Percentiles rank a stretch among this genome's conserved stretches.
Conservation (phyloP, 2,888 invertebrate genomes). For the Euphydryas editha region DNA sequence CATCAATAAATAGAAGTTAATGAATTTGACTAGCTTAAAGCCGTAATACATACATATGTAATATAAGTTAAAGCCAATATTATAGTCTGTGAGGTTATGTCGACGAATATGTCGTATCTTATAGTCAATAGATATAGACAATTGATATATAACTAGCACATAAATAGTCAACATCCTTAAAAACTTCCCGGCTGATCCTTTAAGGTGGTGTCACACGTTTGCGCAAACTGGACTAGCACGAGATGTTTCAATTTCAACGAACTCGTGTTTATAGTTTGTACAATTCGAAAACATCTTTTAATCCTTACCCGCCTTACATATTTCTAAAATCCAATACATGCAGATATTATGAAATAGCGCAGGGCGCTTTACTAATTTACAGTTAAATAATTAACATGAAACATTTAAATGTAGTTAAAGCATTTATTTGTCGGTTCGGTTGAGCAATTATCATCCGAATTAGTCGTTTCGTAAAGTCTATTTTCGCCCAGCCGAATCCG, state of each 20-base stretch:
- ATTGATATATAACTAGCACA: slow-evolving; percentile 75
- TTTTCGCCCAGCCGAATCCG: slow-evolving; percentile 56
- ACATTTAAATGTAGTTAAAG: slow-evolving; percentile 81
- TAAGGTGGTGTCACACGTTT: slow-evolving; percentile 29
- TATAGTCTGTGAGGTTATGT: slow-evolving; percentile 83
- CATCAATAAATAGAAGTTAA: slow-evolving; percentile 70
- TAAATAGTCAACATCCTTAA: slow-evolving; percentile 77
- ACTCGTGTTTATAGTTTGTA: slow-evolving; percentile 1
- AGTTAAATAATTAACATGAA: slow-evolving; percentile 72
- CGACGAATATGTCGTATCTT: slow-evolving; percentile 70
- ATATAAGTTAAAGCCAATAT: slow-evolving; percentile 83
- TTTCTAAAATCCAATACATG: slow-evolving; percentile 29
- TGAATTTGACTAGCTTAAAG: slow-evolving; percentile 80
- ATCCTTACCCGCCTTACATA: slow-evolving; percentile 19
- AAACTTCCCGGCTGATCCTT: slow-evolving; percentile 62
- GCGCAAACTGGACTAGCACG: slow-evolving; percentile 28
- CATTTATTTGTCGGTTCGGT: slow-evolving; percentile 72
- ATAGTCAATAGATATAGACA: slow-evolving; percentile 73
- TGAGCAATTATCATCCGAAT: slow-evolving; percentile 45
- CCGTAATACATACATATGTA: slow-evolving; percentile 76
- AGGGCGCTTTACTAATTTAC: slow-evolving; percentile 65
- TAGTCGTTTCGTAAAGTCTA: slow-evolving; percentile 13
- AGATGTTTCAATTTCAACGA: slow-evolving; percentile 2
- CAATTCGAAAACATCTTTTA: slow-evolving; percentile 13
- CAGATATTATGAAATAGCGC: slow-evolving; percentile 39